Conservation (phyloP, 1,140 invertebrate species). For the Acromyrmex heyeri region DNA sequence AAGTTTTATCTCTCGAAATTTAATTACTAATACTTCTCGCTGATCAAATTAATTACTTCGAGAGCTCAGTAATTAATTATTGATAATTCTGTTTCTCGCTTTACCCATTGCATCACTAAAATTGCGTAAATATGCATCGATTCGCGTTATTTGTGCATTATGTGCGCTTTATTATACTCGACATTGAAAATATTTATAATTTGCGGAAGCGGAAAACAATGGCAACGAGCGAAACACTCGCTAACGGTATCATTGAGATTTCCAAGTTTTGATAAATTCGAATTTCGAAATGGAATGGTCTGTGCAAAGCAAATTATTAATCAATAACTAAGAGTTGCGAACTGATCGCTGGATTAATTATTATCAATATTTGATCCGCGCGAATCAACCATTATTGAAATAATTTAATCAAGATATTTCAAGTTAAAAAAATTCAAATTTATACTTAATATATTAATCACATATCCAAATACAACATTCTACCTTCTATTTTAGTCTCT, state of each 20-base stretch:
- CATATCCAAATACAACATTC: not conserved
- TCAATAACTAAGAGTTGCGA: not conserved
- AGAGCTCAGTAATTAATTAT: constrained; percentile 35
- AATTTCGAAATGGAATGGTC: constrained; percentile 17
- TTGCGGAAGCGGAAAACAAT: constrained; percentile 34
- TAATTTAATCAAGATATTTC: constrained; percentile 12
- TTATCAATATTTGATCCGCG: constrained; percentile 31
- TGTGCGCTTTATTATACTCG: constrained; percentile 31
- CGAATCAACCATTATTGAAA: not conserved
- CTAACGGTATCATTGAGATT: constrained; percentile 19
- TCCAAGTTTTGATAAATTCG: constrained; percentile 28
- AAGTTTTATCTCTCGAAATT: constrained; percentile 1
- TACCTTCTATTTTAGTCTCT: constrained; percentile 3
- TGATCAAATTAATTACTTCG: constrained; percentile 8
- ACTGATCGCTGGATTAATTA: constrained; percentile 34
- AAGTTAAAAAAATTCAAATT: not conserved
- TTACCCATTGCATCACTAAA: constrained; percentile 28
- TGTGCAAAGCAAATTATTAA: constrained; percentile 27
- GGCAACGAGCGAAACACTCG: not conserved
- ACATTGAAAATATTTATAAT: constrained; percentile 61
- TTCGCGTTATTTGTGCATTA: constrained; percentile 6
- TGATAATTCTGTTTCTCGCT: constrained; percentile 2
- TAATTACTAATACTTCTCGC: constrained; percentile 1
- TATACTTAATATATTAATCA: constrained; percentile 9
- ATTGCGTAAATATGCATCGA: constrained; percentile 31